Evolutionary conservation across 2,113 vertebrate genomes (phyloP).

Genomic region (Dicaeum eximium): DNA sequence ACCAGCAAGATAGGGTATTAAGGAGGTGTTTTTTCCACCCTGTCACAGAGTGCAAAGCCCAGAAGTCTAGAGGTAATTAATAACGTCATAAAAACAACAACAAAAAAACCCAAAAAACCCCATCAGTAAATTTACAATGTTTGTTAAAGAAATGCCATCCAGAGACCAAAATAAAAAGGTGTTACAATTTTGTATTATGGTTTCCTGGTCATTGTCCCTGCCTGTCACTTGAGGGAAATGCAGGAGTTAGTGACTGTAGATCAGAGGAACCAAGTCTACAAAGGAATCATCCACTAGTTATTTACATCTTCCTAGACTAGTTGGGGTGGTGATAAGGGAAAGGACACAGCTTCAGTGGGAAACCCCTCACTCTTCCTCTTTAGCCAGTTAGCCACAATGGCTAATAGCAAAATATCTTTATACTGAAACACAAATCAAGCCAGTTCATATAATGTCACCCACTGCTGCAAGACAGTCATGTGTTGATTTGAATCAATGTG

Average conservation of each 20-base stretch:
- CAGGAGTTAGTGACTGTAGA: background rate
- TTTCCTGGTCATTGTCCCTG: background rate
- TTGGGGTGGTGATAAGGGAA: background rate
- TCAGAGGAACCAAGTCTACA: background rate
- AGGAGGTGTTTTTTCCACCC: background rate
- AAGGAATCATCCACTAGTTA: background rate
- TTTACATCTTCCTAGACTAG: background rate
- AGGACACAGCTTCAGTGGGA: background rate
- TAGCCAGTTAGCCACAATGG: background rate
- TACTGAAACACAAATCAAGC: background rate
- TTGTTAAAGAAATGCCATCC: background rate
- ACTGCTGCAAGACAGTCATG: background rate
- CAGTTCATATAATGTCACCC: rapidly evolving
- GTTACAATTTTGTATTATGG: background rate
- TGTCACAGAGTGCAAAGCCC: background rate
- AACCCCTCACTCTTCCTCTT: background rate
- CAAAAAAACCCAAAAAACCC: background rate
- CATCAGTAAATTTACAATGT: background rate
- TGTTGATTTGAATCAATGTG: background rate
- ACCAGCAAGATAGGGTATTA: background rate
- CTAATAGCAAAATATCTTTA: background rate
- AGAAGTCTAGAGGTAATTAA: background rate
- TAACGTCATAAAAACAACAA: background rate
- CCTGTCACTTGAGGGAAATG: background rate
- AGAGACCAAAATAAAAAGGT: background rate